These are phyloP conservation scores for Microplitis deprimator DNA, from an alignment of 2,888 invertebrate species.

Conservation along the genomic window DNA sequence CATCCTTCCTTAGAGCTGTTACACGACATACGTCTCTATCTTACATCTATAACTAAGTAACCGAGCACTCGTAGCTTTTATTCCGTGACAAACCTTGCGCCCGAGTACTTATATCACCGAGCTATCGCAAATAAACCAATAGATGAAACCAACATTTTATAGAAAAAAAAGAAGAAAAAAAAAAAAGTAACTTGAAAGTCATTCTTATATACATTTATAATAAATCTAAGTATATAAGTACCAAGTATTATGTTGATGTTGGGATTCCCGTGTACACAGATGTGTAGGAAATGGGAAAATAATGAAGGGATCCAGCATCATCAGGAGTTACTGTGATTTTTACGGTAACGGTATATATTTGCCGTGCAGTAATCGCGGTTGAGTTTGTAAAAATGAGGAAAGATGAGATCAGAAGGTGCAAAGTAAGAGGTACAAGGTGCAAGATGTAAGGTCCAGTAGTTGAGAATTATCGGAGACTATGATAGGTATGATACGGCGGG, in stretches of 20 bases:
- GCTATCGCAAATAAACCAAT: background rate
- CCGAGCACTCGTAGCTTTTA: slow-evolving; percentile 23
- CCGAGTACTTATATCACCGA: slow-evolving; percentile 26
- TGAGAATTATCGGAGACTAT: slow-evolving; percentile 21
- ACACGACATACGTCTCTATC: slow-evolving; percentile 54
- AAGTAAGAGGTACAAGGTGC: slow-evolving; percentile 51
- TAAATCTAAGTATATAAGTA: background rate
- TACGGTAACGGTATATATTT: background rate
- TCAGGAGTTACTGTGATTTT: background rate
- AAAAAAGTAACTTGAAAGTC: background rate
- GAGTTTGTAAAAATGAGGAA: slow-evolving; percentile 32
- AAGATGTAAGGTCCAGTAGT: slow-evolving; percentile 43
- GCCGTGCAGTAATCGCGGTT: background rate
- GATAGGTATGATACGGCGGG: background rate
- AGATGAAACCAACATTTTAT: background rate
- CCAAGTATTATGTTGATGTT: background rate
- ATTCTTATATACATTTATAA: background rate
- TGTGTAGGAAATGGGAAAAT: slow-evolving; percentile 15
- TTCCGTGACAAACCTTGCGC: slow-evolving; percentile 27
- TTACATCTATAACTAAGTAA: slow-evolving; percentile 55
- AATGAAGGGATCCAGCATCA: slow-evolving; percentile 11
- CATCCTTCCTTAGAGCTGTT: slow-evolving; percentile 35
- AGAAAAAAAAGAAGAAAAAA: background rate
- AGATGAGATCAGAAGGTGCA: slow-evolving; percentile 34
- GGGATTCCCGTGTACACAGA: slow-evolving; percentile 25